A percentile compares a stretch with the other conserved stretches of the same genome.
Conservation (phyloP, 2,797 vertebrate genomes). For the Trachops cirrhosus region DNA sequence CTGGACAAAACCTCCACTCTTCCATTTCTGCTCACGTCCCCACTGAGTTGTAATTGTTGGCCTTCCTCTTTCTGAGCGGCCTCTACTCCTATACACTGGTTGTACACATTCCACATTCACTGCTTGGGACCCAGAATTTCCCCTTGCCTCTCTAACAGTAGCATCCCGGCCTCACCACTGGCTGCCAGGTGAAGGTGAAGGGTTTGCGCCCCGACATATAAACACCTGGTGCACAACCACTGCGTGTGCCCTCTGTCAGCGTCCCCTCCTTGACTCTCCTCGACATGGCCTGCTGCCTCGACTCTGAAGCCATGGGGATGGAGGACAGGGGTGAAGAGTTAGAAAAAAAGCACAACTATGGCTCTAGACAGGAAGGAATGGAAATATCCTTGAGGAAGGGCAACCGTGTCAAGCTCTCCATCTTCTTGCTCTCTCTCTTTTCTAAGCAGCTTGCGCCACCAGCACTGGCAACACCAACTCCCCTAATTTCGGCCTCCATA, state of each 20-base stretch:
- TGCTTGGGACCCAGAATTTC: neutral
- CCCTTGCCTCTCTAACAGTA: neutral
- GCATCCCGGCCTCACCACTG: neutral
- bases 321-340: neutral
- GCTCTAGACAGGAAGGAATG: neutral
- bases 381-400: neutral
- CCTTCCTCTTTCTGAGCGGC: neutral
- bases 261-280: neutral
- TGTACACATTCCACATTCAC: neutral
- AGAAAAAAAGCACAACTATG: no score
- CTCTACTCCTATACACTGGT: accelerated
- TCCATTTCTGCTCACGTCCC: neutral
- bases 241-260: neutral
- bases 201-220: no score
- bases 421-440: neutral
- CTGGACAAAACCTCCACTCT: neutral
- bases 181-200: neutral
- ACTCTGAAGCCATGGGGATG: neutral
- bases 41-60: neutral
- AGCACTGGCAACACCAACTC: neutral
- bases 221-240: neutral
- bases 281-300: neutral
- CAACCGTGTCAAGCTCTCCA: neutral
- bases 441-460: neutral
- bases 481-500: neutral